These are phyloP conservation scores for Latrodectus geometricus DNA, from an alignment of 1,140 invertebrate species.

Conservation along the genomic window DNA sequence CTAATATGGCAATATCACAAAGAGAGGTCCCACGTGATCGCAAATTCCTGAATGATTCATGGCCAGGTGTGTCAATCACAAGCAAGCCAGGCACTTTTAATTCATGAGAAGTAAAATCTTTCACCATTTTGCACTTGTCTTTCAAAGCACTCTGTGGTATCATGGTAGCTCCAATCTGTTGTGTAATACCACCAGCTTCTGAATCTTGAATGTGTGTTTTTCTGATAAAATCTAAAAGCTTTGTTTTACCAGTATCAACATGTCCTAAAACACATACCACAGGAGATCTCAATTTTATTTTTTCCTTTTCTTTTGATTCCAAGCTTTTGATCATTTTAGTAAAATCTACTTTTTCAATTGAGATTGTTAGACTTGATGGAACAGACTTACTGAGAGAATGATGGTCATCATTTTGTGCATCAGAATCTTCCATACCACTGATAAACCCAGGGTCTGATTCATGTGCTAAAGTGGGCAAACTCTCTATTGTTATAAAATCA, in stretches of 20 bases:
- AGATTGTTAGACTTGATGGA: not conserved
- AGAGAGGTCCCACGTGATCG: conserved; percentile 96
- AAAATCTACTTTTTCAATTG: conserved; percentile 67
- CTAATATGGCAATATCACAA: conserved; percentile 99
- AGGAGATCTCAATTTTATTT: conserved; percentile 83
- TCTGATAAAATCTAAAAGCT: conserved; percentile 90
- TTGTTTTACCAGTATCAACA: conserved; percentile 99
- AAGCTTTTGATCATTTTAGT: conserved; percentile 76
- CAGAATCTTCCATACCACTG: conserved; percentile 40
- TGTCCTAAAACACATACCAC: conserved; percentile 99
- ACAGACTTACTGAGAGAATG: not conserved
- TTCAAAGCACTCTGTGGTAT: conserved; percentile 95
- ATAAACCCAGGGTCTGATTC: conserved; percentile 17
- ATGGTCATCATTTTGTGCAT: not conserved
- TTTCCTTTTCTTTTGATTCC: conserved; percentile 81
- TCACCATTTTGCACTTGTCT: conserved; percentile 94
- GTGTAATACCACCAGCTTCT: conserved; percentile 99
- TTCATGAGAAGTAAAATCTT: conserved; percentile 79
- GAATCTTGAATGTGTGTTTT: conserved; percentile 97
- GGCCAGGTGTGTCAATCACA: conserved; percentile 99
- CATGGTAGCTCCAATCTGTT: conserved; percentile 99
- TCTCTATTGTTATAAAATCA: not conserved
- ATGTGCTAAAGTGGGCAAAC: not conserved
- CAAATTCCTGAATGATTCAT: conserved; percentile 99
- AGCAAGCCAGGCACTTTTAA: conserved; percentile 95